Evolutionary conservation across 1,140 invertebrate genomes (phyloP), one percentile per base, ranked within the genome.

Genomic region (Phenacoccus solenopsis): DNA sequence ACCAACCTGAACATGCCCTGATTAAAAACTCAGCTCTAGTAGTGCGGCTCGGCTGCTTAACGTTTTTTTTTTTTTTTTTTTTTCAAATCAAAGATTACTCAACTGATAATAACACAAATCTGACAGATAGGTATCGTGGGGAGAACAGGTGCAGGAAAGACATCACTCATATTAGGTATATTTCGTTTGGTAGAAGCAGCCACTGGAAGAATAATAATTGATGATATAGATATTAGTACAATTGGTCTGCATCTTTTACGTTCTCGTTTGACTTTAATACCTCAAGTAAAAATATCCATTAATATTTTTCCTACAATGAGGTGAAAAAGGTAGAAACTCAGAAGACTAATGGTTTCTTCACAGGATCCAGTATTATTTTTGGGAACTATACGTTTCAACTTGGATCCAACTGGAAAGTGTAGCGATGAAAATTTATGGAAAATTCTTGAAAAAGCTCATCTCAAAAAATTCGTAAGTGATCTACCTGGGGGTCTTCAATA

Each of bases 161-260:
- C 89, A 1, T 93, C 90, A 25, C 79, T 94, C 28, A 92, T 91
- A 0, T 76, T 93, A 22, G 85, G 88, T 0, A 78, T 94, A 12
- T 94, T 94, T 78, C 89, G 94, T 78, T 93, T 96, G 73, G 90
- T 97, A 73, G 94, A 97, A 78, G 82, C 89, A 13, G 86, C 88
- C 59, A 82, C 84, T 70, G 95, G 95, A 9, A 80, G 81, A 64
- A 98, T 99, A 72, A 75, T 86, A n/a, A 96, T 99, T 71, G 97
- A 99, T 80, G 90, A 87, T 49, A 77, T 93, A 12, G 88, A 97
- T 77, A 95, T 98, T 73, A 80, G 88, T 0, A 84, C 84, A 12
- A 82, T 99, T 72, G 94, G 94, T 28, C 84, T 99, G 3, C 93
- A 98, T 78, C 87, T 91, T 73, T 79, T 99, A 27, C 83, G 96